Base-by-base conservation (phyloP, 2,797 vertebrate species). In the Oophaga sylvatica region DNA sequence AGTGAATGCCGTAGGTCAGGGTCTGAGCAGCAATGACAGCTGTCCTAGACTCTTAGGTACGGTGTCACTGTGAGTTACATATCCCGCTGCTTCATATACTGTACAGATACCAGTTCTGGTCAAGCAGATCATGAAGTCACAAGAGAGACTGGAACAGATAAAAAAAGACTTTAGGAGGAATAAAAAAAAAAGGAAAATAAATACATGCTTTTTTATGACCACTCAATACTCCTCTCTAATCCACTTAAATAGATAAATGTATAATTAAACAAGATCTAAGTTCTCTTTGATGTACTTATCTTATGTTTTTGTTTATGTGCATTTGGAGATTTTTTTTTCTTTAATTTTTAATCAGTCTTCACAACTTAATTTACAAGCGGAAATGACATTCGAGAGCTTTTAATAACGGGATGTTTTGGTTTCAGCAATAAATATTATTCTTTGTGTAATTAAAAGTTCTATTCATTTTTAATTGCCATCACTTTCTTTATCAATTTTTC, bases 31-130 rank as follows among this genome's bases (percentile, higher is more conserved):
- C 62, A 77, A 22, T 89, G 87, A 89, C 87, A 89, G 87, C 87
- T 89, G 87, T 89, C 87, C 71, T 63, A 86, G 87, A 71, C 83
- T 76, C 82, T 88, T 81, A 85, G 87, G 83, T 78, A 85, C 48
- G 70, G 53, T 89, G 83, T 89, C 87, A 89, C 9, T 56, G 26
- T 85, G 84, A 86, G 83, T 82, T 86, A 86, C 62, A 86, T 86
- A 82, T 89, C 80, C 68, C 57, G 60, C 77, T 85, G 77, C 59
- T 76, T 88, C 68, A 83, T 48, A 76, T 45, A 57, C 48, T 45
- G 41, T 56, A 81, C 48, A 60, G 84, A 84, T 81, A 77, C 79
- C 60, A 77, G 45, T 45, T 60, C 83, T 85, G 80, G 87, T 89
- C 83, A 88, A 80, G 59, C 59, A 75, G 59, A 85, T 88, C 70